Evolutionary conservation across 2,888 invertebrate genomes (phyloP).

Genomic region (Orthosia gracilis): DNA sequence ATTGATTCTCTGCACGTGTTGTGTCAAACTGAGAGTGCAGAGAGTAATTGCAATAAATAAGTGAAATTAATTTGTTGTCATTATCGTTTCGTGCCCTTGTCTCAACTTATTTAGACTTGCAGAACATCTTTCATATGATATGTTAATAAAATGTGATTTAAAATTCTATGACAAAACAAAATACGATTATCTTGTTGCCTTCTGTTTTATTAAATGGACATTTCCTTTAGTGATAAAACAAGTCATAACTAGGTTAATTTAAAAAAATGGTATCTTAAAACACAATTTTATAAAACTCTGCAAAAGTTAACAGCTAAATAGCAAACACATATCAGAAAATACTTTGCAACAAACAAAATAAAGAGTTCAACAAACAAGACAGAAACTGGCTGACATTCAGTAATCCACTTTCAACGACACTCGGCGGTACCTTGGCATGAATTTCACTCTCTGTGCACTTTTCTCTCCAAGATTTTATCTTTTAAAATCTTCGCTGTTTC

Average conservation of each 20-base stretch:
- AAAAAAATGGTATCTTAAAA: not conserved
- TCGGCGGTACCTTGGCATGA: slow-evolving; percentile 46
- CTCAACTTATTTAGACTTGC: too few species aligned
- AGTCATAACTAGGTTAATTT: not conserved
- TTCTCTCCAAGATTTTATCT: slow-evolving; percentile 54
- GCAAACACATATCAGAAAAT: slow-evolving; percentile 1
- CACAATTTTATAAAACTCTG: not conserved
- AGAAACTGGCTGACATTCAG: slow-evolving; percentile 47
- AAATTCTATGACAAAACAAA: too few species aligned
- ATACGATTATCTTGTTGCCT: too few species aligned
- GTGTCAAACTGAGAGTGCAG: too few species aligned
- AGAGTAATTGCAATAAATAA: too few species aligned
- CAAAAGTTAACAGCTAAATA: not conserved
- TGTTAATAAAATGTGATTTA: not conserved
- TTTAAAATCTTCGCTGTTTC: slow-evolving; percentile 31
- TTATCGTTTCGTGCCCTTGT: too few species aligned
- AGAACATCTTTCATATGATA: not conserved
- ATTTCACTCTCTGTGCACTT: slow-evolving; percentile 45
- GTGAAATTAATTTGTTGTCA: too few species aligned
- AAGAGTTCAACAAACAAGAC: slow-evolving; percentile 39
- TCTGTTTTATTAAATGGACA: not conserved
- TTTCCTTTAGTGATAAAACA: not conserved
- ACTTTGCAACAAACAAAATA: slow-evolving; percentile 32
- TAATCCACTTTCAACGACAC: slow-evolving; percentile 41
- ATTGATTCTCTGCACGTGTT: too few species aligned